Percentiles rank a stretch among this genome's conserved stretches.
Evolutionary conservation across 2,888 invertebrate genomes (phyloP).

Genomic region (Furcula furcula): DNA sequence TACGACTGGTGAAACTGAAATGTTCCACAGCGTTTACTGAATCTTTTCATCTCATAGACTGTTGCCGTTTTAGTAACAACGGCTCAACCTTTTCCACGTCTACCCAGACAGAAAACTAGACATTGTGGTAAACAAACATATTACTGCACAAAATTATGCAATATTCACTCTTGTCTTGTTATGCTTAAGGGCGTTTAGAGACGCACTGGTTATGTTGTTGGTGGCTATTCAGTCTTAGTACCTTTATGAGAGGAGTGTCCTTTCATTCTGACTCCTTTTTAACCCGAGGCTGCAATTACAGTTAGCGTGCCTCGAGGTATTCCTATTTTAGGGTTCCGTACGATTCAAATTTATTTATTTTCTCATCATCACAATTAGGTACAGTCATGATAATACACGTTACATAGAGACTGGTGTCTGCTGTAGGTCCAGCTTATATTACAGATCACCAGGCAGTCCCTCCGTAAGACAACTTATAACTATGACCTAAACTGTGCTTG

Average conservation of each 20-base stretch:
- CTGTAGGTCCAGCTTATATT: too few relatives aligned
- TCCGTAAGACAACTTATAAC: too few relatives aligned
- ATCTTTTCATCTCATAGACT: conserved; percentile 36
- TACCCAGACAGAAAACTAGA: conserved; percentile 63
- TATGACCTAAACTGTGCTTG: too few relatives aligned
- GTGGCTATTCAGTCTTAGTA: conserved; percentile 49
- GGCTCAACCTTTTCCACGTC: conserved; percentile 58
- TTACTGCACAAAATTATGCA: background rate
- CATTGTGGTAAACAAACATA: conserved; percentile 36
- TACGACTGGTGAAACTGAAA: too few relatives aligned
- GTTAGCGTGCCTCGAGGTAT: conserved; percentile 63
- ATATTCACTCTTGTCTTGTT: conserved; percentile 5
- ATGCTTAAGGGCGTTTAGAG: conserved; percentile 22
- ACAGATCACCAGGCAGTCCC: too few relatives aligned
- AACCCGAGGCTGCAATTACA: conserved; percentile 74
- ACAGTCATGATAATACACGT: too few relatives aligned
- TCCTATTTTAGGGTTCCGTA: conserved; percentile 54
- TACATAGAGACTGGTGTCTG: too few relatives aligned
- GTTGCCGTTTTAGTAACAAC: conserved; percentile 47
- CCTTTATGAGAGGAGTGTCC: conserved; percentile 63
- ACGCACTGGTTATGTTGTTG: conserved; percentile 25
- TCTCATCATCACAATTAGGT: too few relatives aligned
- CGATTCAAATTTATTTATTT: too few relatives aligned
- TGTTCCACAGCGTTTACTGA: too few relatives aligned
- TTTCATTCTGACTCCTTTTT: conserved; percentile 68